phyloP scores from a whole-genome alignment of 2,113 vertebrate genomes.

The Tenebrosternarchus preto region DNA sequence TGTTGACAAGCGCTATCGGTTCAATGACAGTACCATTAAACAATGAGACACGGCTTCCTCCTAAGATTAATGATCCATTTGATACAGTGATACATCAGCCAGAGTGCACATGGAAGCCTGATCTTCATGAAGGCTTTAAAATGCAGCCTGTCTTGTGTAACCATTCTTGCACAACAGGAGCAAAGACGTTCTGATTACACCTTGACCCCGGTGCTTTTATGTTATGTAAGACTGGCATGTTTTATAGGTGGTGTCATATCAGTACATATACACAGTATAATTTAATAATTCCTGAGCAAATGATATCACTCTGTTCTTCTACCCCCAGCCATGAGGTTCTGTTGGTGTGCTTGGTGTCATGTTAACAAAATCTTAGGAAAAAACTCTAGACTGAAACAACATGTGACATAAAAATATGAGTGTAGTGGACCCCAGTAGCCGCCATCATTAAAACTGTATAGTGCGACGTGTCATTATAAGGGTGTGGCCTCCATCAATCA shows the following conservation, averaged over 20 bases:
- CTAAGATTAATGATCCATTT: too few relatives aligned
- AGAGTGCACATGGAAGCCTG: background rate
- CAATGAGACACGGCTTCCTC: too few relatives aligned
- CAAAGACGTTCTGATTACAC: too few relatives aligned
- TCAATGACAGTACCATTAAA: too few relatives aligned
- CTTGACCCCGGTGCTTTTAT: background rate
- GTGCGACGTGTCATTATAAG: too few relatives aligned
- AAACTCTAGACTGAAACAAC: background rate
- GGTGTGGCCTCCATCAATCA: too few relatives aligned
- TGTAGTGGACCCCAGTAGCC: background rate
- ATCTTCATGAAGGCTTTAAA: background rate
- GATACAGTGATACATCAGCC: background rate
- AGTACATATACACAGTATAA: too few relatives aligned
- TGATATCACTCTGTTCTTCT: background rate
- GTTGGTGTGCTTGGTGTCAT: background rate
- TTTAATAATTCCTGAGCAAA: background rate
- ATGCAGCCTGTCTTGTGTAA: background rate
- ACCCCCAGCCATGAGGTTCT: background rate
- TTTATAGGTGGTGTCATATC: background rate
- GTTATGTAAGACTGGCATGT: background rate
- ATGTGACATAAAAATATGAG: background rate
- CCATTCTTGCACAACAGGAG: background rate
- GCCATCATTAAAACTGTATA: background rate
- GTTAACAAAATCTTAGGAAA: background rate
- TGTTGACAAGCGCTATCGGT: too few relatives aligned